Evolutionary conservation across 2,797 vertebrate species (phyloP).

Genomic region (Falco biarmicus): DNA sequence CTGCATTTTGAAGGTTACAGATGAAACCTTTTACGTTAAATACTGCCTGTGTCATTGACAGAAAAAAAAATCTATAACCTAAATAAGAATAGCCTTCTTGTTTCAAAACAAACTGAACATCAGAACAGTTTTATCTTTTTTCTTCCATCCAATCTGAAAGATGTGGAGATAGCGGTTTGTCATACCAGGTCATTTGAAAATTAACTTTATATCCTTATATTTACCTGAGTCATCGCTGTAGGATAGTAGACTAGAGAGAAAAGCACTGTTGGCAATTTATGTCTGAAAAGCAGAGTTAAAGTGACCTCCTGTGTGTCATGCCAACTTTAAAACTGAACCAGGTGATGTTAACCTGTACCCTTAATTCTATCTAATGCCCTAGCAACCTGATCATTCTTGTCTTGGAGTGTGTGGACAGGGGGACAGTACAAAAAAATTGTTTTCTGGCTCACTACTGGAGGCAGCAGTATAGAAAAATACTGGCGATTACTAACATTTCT

Average conservation of each 20-base stretch:
- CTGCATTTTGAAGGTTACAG: background rate
- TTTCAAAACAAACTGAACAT: background rate
- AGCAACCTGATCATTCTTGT: background rate
- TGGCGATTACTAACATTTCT: background rate
- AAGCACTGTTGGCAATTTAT: background rate
- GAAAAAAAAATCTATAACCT: background rate
- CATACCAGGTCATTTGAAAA: background rate
- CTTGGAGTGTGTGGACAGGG: background rate
- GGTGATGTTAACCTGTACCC: background rate
- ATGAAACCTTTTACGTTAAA: background rate
- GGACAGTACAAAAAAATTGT: background rate
- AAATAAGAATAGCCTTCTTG: background rate
- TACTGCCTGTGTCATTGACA: background rate
- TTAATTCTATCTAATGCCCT: background rate
- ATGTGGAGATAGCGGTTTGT: background rate
- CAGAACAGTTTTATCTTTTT: background rate
- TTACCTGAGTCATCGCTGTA: background rate
- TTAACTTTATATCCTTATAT: background rate
- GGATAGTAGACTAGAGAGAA: background rate
- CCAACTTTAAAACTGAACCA: background rate
- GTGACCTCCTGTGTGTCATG: background rate
- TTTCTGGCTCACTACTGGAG: background rate
- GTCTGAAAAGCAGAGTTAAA: background rate
- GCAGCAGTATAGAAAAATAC: background rate
- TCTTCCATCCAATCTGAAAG: background rate